Percentiles rank a stretch among this genome's conserved stretches.
phyloP scores from a whole-genome alignment of 2,113 vertebrate species.

The Rhinoptilus africanus region DNA sequence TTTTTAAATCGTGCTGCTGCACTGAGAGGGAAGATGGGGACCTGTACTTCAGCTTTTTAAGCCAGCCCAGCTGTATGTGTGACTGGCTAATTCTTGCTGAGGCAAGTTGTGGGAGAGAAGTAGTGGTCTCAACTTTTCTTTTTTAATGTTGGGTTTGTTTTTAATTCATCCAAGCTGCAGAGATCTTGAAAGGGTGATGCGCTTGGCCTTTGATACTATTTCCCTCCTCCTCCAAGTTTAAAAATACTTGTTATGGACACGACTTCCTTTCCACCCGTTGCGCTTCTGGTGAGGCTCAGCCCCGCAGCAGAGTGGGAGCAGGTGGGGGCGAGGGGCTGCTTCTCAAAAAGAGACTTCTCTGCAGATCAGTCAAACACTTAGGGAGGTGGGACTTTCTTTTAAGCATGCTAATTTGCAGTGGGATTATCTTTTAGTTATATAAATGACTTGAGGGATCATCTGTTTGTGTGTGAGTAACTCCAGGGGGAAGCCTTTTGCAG shows the following conservation, averaged over 20 bases:
- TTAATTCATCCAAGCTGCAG: background rate
- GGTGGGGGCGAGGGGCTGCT: background rate
- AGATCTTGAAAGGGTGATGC: background rate
- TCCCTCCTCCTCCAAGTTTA: background rate
- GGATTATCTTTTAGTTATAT: background rate
- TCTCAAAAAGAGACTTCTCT: background rate
- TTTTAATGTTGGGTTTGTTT: background rate
- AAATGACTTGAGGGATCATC: background rate
- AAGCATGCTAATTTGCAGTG: background rate
- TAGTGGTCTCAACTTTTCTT: background rate
- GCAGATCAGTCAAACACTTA: background rate
- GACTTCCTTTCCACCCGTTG: background rate
- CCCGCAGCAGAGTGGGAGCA: background rate
- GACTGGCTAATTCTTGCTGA: background rate
- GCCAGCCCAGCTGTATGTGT: background rate
- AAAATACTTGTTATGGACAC: background rate
- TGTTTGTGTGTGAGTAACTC: background rate
- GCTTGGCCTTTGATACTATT: background rate
- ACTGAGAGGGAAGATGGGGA: background rate
- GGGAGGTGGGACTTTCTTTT: background rate
- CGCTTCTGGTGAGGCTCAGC: fast-evolving
- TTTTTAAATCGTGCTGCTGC: background rate
- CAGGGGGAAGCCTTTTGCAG: background rate
- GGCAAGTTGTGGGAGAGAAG: background rate
- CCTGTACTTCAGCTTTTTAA: background rate